Base-by-base conservation (phyloP, 1,140 invertebrate genomes). In the Pogonomyrmex barbatus region DNA sequence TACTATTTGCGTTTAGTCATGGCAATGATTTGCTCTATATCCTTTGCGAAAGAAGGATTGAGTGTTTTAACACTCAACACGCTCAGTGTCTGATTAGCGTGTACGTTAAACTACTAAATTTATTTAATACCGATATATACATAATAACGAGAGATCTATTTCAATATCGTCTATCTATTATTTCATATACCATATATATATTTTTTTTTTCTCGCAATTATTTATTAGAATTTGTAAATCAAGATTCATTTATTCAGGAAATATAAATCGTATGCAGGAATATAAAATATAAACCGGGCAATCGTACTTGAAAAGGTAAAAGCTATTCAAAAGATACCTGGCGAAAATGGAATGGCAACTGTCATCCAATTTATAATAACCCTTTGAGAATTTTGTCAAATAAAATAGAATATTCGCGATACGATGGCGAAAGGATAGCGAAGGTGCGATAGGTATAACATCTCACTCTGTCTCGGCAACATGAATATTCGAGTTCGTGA, bases 401-500 rank as follows among this genome's bases (percentile, higher is more conserved):
- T 45, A 67, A 45, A 67, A 45, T 24, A 63, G 50, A 65, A 67
- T 39, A 39, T 30, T n/a, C 24, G 30, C 45, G 33, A 36, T 36
- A 33, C 24, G 39, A 33, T 30, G 47, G 17, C 36, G 30, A 45
- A 63, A 75, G 87, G 88, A 58, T 62, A 81, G 68, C 52, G 39
- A 88, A 75, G 82, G 75, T 58, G n/a, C 47, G 30, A 62, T 73
- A 86, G 60, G 50, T 60, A 60, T 45, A 62, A 81, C 68, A 67
- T 76, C 70, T 50, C 58, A 42, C 58, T 68, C 67, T 30, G 45
- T 71, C 58, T 24, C 36, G 45, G 8, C 73, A 65, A 68, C 86
- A 91, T 93, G 91, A 93, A 93, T 94, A 93, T 93, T 91, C 88
- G 89, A 92, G 88, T 91, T 89, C 87, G 89, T 93, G 93, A 93